Conservation (phyloP, 2,888 invertebrate genomes). For the Dolichomitus sp. region DNA sequence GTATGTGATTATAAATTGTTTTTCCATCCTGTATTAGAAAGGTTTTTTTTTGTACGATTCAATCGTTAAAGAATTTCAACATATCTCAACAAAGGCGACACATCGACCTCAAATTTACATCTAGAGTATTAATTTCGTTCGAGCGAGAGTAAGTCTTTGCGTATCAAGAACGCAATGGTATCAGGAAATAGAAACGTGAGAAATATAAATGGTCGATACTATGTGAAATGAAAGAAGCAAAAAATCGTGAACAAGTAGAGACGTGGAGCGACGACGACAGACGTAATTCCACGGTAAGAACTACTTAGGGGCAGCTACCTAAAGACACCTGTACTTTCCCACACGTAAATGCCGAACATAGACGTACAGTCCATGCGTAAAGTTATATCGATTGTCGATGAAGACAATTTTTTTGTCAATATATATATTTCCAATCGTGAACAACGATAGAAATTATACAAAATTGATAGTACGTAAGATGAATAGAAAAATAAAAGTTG, state of each 20-base stretch:
- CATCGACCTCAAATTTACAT: slow-evolving; percentile 22
- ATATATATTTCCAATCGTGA: too few species aligned
- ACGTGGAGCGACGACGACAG: slow-evolving; percentile 80
- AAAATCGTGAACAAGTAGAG: slow-evolving; percentile 17
- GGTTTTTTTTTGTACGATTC: background rate
- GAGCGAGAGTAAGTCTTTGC: slow-evolving; percentile 44
- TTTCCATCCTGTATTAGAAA: too few species aligned
- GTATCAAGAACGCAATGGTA: slow-evolving; percentile 10
- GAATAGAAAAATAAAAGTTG: background rate
- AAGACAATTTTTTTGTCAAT: too few species aligned
- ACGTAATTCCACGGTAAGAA: slow-evolving; percentile 83
- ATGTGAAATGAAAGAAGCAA: slow-evolving; percentile 81
- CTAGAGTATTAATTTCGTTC: slow-evolving; percentile 16
- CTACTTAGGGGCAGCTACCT: slow-evolving; percentile 75
- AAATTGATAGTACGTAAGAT: background rate
- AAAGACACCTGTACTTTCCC: slow-evolving; percentile 83
- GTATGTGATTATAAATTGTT: background rate
- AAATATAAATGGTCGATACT: slow-evolving; percentile 70
- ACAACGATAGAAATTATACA: too few species aligned
- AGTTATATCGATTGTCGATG: slow-evolving; percentile 41
- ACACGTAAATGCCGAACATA: slow-evolving; percentile 62
- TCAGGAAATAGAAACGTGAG: slow-evolving; percentile 51
- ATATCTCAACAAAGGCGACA: background rate
- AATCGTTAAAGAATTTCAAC: background rate
- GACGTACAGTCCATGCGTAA: slow-evolving; percentile 45